phyloP scores from a whole-genome alignment of 2,797 vertebrate species.

The Sandelia bainsii region DNA sequence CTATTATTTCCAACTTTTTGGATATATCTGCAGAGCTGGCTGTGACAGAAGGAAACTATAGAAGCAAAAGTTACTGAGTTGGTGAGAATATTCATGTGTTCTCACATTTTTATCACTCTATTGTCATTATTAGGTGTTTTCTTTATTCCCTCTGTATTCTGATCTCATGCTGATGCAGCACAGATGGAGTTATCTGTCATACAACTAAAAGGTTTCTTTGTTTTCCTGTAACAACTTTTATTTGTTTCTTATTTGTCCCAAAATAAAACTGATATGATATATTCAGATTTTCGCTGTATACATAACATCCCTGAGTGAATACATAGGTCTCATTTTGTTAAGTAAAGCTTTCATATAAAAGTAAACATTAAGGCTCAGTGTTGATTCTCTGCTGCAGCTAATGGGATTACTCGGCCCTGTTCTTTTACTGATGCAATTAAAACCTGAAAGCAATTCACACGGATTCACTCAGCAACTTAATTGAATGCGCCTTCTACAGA shows the following conservation, averaged over 20 bases:
- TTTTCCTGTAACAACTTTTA: not conserved
- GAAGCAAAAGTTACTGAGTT: slow-evolving; percentile 3
- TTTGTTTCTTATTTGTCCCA: not conserved
- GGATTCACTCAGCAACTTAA: slow-evolving; percentile 70
- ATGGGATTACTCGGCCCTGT: slow-evolving; percentile 76
- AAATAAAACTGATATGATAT: not conserved
- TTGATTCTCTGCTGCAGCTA: slow-evolving; percentile 60
- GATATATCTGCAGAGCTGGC: not conserved
- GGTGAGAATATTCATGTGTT: slow-evolving; percentile 14
- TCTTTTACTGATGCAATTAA: slow-evolving; percentile 79
- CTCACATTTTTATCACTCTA: slow-evolving; percentile 29
- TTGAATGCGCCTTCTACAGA: slow-evolving; percentile 60
- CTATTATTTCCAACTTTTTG: not conserved
- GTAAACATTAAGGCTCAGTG: slow-evolving; percentile 17
- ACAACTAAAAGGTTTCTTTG: not conserved
- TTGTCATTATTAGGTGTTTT: slow-evolving; percentile 19
- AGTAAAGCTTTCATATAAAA: not conserved
- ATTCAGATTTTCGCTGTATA: not conserved
- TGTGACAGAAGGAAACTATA: not conserved
- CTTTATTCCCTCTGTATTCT: not conserved
- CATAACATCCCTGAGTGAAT: not conserved
- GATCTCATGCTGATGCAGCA: not conserved
- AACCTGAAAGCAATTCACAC: slow-evolving; percentile 69
- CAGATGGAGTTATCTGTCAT: not conserved
- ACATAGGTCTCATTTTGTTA: not conserved